These are phyloP conservation scores for Resseliella maxima DNA, from an alignment of 2,888 invertebrate genomes.

Conservation along the genomic window DNA sequence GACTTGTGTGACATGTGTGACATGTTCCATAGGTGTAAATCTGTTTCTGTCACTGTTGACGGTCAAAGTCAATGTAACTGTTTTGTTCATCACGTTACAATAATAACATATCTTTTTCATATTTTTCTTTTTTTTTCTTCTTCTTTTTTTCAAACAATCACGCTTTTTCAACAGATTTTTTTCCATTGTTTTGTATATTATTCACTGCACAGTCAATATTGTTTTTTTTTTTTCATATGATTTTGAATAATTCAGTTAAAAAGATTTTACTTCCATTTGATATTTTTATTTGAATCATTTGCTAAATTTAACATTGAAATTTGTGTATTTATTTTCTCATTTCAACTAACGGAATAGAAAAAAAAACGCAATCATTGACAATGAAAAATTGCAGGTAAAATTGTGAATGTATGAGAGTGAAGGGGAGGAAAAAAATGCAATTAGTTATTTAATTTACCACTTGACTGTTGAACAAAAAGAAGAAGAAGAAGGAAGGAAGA, in stretches of 20 bases:
- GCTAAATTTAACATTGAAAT: no score
- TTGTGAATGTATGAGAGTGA: no score
- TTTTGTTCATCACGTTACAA: slow-evolving; percentile 40
- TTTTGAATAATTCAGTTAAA: no score
- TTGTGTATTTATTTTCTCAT: no score
- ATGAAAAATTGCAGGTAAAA: neutral
- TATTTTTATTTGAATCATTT: no score
- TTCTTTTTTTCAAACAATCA: neutral
- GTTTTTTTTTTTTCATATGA: no score
- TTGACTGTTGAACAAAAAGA: no score
- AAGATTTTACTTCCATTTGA: no score
- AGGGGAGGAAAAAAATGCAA: neutral
- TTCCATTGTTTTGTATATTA: no score
- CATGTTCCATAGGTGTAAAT: slow-evolving; percentile 33
- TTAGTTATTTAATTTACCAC: slow-evolving; percentile 2
- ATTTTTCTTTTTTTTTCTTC: neutral
- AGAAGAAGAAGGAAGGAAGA: neutral
- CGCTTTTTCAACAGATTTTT: neutral
- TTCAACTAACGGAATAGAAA: no score
- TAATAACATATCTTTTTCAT: neutral
- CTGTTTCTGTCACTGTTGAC: neutral
- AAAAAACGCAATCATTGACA: no score
- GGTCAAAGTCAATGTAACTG: slow-evolving; percentile 34
- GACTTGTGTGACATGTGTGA: neutral
- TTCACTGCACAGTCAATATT: no score